These are phyloP conservation scores for Agrochola lota DNA, from an alignment of 2,888 invertebrate genomes.

Conservation along the genomic window DNA sequence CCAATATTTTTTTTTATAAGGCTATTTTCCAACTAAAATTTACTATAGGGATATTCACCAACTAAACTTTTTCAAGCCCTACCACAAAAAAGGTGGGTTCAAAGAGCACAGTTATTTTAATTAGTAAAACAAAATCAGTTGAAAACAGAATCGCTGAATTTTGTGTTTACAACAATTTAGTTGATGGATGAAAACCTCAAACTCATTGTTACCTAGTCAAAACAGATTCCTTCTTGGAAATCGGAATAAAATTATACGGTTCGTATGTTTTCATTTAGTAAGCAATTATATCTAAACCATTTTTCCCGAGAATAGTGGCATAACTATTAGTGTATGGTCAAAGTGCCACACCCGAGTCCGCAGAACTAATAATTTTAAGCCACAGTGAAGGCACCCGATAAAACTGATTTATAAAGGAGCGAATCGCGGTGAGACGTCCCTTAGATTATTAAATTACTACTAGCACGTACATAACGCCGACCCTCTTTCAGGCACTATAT, in stretches of 20 bases:
- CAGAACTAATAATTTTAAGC: conserved; percentile 80
- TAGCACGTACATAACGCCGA: conserved; percentile 73
- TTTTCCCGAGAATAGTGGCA: conserved; percentile 1
- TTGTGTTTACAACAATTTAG: conserved; percentile 9
- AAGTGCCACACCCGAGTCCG: conserved; percentile 67
- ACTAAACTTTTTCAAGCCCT: background rate
- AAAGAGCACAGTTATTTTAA: conserved; percentile 10
- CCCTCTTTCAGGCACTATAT: conserved; percentile 77
- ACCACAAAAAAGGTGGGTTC: background rate
- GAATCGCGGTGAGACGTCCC: conserved; percentile 79
- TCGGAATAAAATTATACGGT: background rate
- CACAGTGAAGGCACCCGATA: conserved; percentile 78
- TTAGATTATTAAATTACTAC: conserved; percentile 84
- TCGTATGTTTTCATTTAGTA: background rate
- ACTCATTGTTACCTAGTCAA: conserved; percentile 17
- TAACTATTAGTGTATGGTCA: conserved; percentile 55
- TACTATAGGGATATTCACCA: too few species aligned
- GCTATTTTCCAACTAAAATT: too few species aligned
- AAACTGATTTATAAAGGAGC: conserved; percentile 84
- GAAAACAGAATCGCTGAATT: too few species aligned
- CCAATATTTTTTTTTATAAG: background rate
- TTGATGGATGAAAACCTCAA: conserved; percentile 15
- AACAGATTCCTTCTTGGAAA: conserved; percentile 9
- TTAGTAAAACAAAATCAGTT: conserved; percentile 5
- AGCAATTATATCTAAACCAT: conserved; percentile 10